Conservation (phyloP, 2,888 invertebrate genomes). For the Hipparchia semele region DNA sequence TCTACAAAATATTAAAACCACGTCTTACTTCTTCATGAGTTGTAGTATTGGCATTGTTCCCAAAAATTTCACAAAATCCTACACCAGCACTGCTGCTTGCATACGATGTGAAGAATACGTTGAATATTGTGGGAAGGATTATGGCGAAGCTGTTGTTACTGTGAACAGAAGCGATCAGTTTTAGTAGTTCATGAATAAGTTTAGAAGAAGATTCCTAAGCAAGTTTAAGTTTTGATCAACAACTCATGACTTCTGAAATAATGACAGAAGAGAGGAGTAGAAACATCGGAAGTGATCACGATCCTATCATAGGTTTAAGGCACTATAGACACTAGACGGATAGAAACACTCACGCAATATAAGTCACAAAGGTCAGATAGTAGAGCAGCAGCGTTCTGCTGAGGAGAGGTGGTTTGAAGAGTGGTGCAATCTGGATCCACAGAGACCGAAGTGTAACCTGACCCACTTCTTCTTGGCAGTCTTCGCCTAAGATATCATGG, state of each 20-base stretch:
- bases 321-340: not conserved
- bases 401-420: conserved; percentile 81
- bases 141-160: conserved; percentile 82
- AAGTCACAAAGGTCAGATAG: conserved; percentile 84
- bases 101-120: conserved; percentile 76
- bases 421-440: conserved; percentile 79
- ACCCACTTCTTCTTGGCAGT: conserved; percentile 56
- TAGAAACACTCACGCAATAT: conserved; percentile 83
- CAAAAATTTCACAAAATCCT: conserved; percentile 67
- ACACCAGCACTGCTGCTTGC: conserved; percentile 54
- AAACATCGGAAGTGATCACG: no score
- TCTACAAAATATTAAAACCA: not conserved
- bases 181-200: no score
- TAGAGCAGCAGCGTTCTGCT: conserved; percentile 79
- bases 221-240: no score
- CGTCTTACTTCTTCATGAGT: conserved; percentile 38
- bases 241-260: no score
- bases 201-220: no score
- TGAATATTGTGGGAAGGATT: conserved; percentile 83
- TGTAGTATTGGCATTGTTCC: conserved; percentile 44
- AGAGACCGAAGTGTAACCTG: conserved; percentile 75
- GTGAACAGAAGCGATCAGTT: conserved; percentile 9
- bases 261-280: no score
- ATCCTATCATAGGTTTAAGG: not conserved
- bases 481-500: conserved; percentile 61